Percentiles rank a stretch among this genome's conserved stretches.
phyloP scores from a whole-genome alignment of 2,797 vertebrate genomes.

The Apogon talboti region DNA sequence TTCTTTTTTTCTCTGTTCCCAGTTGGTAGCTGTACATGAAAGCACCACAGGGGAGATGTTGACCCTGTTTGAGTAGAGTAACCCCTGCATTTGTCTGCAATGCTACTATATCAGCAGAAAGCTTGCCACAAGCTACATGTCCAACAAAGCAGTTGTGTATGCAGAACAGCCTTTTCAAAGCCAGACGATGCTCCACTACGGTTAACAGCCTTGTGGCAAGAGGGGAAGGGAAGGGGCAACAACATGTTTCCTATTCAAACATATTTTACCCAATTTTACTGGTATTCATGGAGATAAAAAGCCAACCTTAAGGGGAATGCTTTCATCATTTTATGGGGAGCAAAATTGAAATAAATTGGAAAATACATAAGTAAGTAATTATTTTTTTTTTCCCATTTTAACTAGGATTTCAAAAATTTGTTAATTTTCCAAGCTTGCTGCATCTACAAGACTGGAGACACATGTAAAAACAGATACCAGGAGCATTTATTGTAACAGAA shows the following conservation, averaged over 20 bases:
- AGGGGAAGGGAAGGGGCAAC: background rate
- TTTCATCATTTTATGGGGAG: background rate
- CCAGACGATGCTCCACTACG: slow-evolving; percentile 48
- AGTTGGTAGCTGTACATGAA: slow-evolving; percentile 53
- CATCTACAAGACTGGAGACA: slow-evolving; percentile 60
- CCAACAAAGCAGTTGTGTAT: slow-evolving; percentile 57
- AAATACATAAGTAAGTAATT: slow-evolving; percentile 3
- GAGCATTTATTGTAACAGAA: slow-evolving; percentile 61
- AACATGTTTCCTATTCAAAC: slow-evolving; percentile 33
- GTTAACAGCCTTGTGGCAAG: slow-evolving; percentile 34
- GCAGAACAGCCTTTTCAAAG: slow-evolving; percentile 62
- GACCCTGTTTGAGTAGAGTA: slow-evolving; percentile 76
- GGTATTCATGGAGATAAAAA: background rate
- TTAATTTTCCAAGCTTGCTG: slow-evolving; percentile 39
- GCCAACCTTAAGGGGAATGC: background rate
- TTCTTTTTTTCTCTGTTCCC: slow-evolving; percentile 34
- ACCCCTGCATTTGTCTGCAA: slow-evolving; percentile 74
- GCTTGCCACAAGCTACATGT: slow-evolving; percentile 65
- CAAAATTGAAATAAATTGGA: slow-evolving; percentile 5
- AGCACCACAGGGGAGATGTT: slow-evolving; percentile 76
- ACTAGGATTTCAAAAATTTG: slow-evolving; percentile 29
- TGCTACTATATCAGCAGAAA: slow-evolving; percentile 68
- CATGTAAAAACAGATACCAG: slow-evolving; percentile 57
- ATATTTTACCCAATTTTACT: slow-evolving; percentile 16
- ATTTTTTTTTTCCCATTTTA: slow-evolving; percentile 36